Evolutionary conservation across 1,140 invertebrate species (phyloP), one percentile per base, ranked within the genome.

Genomic region (Cotesia chilonis): DNA sequence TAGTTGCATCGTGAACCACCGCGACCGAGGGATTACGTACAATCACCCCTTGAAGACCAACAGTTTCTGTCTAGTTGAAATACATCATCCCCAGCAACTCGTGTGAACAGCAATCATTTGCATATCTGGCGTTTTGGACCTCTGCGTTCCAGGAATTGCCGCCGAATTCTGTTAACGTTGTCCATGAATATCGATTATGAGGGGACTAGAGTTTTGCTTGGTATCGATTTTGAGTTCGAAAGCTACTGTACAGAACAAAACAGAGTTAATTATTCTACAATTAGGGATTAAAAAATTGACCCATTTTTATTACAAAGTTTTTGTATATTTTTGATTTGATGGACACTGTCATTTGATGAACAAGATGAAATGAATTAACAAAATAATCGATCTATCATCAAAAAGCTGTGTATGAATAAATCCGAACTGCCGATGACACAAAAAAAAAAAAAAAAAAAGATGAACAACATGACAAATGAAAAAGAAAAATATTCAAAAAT

Each of bases 161-260:
- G 64, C 71, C 75, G 81, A 81, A 82, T 81, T 82, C 79, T 80
- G 80, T 81, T 82, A 81, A 75, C 74, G 76, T 59, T 76, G 71
- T 71, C 71, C 69, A 76, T 79, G 79, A 76, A 80, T 79, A 76
- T 72, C 74, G 73, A 76, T 78, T 72, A 14, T 10, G 12, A 28
- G 6, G 57, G 17, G 28, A 60, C 10, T 28, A 7, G 35, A 55
- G 4, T 9, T 35, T 20, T 12, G 4, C 9, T 60, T 28, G 35
- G n/a, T 55, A 60, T 47, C 41, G 4, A 47, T 47, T 7, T 47
- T 2, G 10, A 47, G 9, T 9, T 6, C 6, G 9, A 9, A 47
- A 47, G 10, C 6, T 47, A 47, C 41, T 47, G 6, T 6, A 47
- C 6, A 47, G 0, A 47, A 47, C 10, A 47, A 6, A 47, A 47